Conservation (phyloP, 2,113 vertebrate species). For the Vicugna pacos region DNA sequence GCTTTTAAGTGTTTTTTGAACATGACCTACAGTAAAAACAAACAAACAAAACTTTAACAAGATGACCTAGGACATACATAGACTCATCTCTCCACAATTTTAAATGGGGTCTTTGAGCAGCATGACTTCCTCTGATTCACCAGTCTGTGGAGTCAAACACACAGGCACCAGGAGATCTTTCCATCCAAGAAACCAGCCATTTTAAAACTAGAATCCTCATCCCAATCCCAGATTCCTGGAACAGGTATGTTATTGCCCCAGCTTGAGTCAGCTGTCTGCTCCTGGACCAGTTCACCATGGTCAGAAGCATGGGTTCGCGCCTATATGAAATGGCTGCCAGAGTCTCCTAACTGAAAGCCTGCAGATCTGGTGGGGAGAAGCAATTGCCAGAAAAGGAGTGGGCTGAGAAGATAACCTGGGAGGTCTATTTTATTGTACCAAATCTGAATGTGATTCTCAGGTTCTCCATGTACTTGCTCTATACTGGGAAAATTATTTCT, state of each 20-base stretch:
- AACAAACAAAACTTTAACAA: background rate
- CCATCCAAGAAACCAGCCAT: background rate
- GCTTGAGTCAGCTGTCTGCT: background rate
- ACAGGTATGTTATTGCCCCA: background rate
- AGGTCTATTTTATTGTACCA: background rate
- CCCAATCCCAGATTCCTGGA: background rate
- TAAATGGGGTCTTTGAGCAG: background rate
- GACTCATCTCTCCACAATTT: background rate
- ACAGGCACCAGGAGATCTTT: background rate
- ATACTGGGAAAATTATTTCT: slow-evolving; percentile 21
- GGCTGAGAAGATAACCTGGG: background rate
- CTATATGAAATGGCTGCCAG: background rate
- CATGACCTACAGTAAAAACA: background rate
- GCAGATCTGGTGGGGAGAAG: background rate
- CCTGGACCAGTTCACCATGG: background rate
- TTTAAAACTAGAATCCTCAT: background rate
- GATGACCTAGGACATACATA: background rate
- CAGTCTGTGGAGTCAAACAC: background rate
- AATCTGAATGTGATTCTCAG: background rate
- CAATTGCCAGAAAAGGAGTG: background rate
- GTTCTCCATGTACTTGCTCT: background rate
- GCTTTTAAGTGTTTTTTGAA: background rate
- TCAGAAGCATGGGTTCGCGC: background rate
- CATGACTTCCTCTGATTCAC: background rate
- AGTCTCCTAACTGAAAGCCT: background rate